Base-by-base conservation (phyloP, 2,113 vertebrate genomes). In the Myotis lucifugus region DNA sequence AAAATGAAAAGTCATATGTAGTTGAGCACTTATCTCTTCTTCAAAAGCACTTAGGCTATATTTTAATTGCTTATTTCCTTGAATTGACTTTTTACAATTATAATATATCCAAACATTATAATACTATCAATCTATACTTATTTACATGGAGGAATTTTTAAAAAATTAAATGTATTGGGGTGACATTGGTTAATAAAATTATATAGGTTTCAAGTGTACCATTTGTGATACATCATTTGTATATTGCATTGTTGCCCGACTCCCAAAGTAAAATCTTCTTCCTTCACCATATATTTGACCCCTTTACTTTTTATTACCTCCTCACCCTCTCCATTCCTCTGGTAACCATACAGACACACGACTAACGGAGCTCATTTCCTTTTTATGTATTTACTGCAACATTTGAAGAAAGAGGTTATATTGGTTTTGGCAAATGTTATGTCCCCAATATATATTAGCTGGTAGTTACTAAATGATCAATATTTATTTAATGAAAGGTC, bases 351-450 rank as follows among this genome's bases (percentile, higher is more conserved):
- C 32, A n/a, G 66, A 67, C 32, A 67, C 23, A 61, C 27, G 8
- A 48, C 42, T 42, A 76, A 48, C 1, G 1, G 73, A 76, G 52
- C 50, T 67, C 78, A 46, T 86, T 85, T 72, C 19, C 79, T 74
- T 81, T 91, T 32, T 59, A 88, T 13, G 21, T 66, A 48, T 69
- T 73, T 95, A 14, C 6, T 77, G 19, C 32, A 83, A 59, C 87
- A 34, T 83, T 61, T 76, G 27, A 92, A 17, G 23, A 18, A 77
- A 76, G 15, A 42, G 5, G 4, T 50, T 56, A 59, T 69, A 46
- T 56, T 82, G 59, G 15, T 88, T 95, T 92, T 88, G 56, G 76
- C 14, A 92, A 73, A 32, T 76, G 5, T 50, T 50, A 59, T 88
- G 27, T 50, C 37, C 8, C 2, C 8, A 64, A 32, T 64, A 10